Base-by-base conservation (phyloP, 2,113 vertebrate genomes). In the Corythaeola cristata region DNA sequence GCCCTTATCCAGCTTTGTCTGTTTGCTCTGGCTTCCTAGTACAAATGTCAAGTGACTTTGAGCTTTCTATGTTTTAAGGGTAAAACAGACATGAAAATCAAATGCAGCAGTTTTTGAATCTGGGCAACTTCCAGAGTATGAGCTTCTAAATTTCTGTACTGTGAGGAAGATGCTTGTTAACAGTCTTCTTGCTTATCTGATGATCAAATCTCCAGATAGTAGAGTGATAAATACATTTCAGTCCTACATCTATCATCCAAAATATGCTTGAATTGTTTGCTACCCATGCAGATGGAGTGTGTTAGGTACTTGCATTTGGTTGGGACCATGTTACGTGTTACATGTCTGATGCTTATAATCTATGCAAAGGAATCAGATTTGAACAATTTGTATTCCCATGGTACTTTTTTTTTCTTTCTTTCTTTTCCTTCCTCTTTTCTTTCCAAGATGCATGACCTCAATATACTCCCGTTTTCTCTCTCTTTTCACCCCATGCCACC, bases 21-120 rank as follows among this genome's bases (percentile, higher is more conserved):
- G 73, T 87, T 96, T 93, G 89, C 84, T 96, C 73, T 52, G 80
- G 76, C 89, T 89, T 96, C 62, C 47, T 63, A 71, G 47, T 67
- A 69, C 56, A 96, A 96, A 90, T 90, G 73, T 77, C 93, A 89
- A 81, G 56, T 60, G 67, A 52, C 67, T 93, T 64, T 18, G 80
- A 96, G 63, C 79, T n/a, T 58, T 72, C 79, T 86, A 39, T 71
- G 68, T 90, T 73, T 44, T 53, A 74, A 59, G 23, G 68, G 59
- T 80, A 74, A 78, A 84, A 77, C 28, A 77, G 64, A 59, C 59
- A 22, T 47, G 41, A 66, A 77, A 93, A 67, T 71, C 47, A 55
- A 84, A 73, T 13, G 23, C 68, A 73, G 78, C 53, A 49, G 44
- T 27, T 78, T 89, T 49, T 71, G 49, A 77, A 76, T 83, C 45